Base-by-base conservation (phyloP, 2,113 vertebrate genomes). In the Guaruba guarouba region DNA sequence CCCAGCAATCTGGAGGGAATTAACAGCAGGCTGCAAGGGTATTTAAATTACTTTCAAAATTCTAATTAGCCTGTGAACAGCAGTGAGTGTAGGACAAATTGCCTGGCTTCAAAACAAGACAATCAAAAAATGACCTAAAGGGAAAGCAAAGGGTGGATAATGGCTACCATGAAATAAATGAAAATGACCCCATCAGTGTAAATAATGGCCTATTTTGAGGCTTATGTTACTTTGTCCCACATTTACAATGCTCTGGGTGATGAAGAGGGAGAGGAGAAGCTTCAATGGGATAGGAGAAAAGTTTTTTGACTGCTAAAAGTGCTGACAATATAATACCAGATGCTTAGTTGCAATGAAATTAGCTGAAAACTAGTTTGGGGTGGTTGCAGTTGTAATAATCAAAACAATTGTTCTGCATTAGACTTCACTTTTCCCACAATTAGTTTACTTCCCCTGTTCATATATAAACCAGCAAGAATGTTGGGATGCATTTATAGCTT, bases 1-100 rank as follows among this genome's bases (percentile, higher is more conserved):
- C 88, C 28, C 41, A 88, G 86, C 90, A 92, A 82, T 94, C 95
- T 95, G 95, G 86, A 96, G 92, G 92, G 93, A 93, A 90, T 94
- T 96, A 90, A 66, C 76, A 74, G 66, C 84, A 82, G 25, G 11
- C 64, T 37, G 83, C 92, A 89, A 83, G 71, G 54, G 41, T 75
- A 67, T 84, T 95, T 88, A 79, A 83, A 80, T 91, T 95, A 93
- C 90, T 92, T 97, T 57, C 31, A 95, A 63, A 90, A 86, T 87
- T 74, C 82, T 94, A 79, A 71, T 91, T 57, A 61, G 52, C 57
- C 64, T 55, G 43, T 44, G 79, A 87, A 86, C 68, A 81, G 64
- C 63, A 93, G 78, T 64, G 77, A 88, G 59, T 62, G 70, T 43
- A 71, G 82, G 89, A 92, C 83, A 88, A 90, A 86, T 73, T 86